A percentile compares a stretch with the other conserved stretches of the same genome.
Conservation (phyloP, 2,888 invertebrate species). For the Netelia melanura region DNA sequence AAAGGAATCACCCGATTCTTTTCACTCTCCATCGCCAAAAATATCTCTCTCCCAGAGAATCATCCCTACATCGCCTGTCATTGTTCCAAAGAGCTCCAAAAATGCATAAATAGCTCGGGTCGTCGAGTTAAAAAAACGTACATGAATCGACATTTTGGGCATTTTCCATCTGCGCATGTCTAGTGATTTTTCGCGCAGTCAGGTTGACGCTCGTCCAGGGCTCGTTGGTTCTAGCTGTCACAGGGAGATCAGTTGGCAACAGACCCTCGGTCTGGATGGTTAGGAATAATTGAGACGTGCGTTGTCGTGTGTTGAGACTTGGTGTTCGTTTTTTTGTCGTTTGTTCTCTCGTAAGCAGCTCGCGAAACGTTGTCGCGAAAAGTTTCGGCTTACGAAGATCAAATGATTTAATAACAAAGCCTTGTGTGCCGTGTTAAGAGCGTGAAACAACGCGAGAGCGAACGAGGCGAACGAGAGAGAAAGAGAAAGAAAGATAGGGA, state of each 20-base stretch:
- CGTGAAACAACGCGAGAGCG: not conserved
- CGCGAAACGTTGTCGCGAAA: not conserved
- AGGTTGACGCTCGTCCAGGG: conserved; percentile 57
- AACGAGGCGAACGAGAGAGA: not conserved
- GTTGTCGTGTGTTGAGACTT: not conserved
- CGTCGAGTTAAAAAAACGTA: not conserved
- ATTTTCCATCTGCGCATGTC: conserved; percentile 16
- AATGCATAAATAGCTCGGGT: not conserved
- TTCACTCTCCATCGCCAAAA: not conserved
- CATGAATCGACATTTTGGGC: not conserved
- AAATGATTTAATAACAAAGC: conserved; percentile 49
- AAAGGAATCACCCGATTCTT: not conserved
- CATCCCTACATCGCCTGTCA: not conserved
- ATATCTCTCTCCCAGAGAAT: not conserved
- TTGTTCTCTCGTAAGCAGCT: conserved; percentile 6
- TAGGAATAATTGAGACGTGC: not conserved
- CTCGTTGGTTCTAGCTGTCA: conserved; percentile 76
- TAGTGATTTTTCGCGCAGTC: conserved; percentile 50
- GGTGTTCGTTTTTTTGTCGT: conserved; percentile 7
- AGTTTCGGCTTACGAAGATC: not conserved
- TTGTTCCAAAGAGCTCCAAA: not conserved
- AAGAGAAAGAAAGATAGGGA: conserved; percentile 13
- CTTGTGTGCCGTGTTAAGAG: conserved; percentile 38
- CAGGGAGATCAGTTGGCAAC: conserved; percentile 83
- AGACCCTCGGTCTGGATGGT: conserved; percentile 79